Conservation (phyloP, 2,797 vertebrate genomes). For the Gallirallus australis region DNA sequence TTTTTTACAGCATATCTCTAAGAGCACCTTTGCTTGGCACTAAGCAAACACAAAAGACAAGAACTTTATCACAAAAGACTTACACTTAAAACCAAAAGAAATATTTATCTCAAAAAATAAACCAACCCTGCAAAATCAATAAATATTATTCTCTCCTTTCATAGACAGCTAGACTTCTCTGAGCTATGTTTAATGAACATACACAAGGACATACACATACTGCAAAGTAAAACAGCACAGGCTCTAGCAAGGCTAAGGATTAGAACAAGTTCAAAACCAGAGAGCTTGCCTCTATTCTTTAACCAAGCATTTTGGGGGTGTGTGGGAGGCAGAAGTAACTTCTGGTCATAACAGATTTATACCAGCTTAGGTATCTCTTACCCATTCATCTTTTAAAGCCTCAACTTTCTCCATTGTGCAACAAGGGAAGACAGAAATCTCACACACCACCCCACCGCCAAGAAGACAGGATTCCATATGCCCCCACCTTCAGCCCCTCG, state of each 20-base stretch:
- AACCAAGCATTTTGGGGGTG: not conserved
- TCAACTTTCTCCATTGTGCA: not conserved
- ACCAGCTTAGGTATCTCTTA: not conserved
- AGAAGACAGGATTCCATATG: accelerated
- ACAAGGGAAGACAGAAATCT: not conserved
- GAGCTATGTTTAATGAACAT: not conserved
- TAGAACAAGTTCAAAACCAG: not conserved
- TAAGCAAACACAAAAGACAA: not conserved
- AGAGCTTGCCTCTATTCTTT: not conserved
- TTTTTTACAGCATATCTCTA: not conserved
- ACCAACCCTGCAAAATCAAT: accelerated
- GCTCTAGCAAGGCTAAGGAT: not conserved
- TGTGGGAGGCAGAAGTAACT: no score
- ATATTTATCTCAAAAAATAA: not conserved
- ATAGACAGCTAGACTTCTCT: not conserved
- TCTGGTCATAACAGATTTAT: not conserved
- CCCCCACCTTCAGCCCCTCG: accelerated
- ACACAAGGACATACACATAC: not conserved
- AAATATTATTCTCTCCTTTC: not conserved
- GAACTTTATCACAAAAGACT: not conserved
- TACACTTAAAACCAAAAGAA: not conserved
- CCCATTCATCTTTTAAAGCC: not conserved
- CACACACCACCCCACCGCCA: not conserved
- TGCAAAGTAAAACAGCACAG: not conserved
- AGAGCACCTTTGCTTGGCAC: not conserved